Base-by-base conservation (phyloP, 2,888 invertebrate genomes). In the Oligia strigilis region DNA sequence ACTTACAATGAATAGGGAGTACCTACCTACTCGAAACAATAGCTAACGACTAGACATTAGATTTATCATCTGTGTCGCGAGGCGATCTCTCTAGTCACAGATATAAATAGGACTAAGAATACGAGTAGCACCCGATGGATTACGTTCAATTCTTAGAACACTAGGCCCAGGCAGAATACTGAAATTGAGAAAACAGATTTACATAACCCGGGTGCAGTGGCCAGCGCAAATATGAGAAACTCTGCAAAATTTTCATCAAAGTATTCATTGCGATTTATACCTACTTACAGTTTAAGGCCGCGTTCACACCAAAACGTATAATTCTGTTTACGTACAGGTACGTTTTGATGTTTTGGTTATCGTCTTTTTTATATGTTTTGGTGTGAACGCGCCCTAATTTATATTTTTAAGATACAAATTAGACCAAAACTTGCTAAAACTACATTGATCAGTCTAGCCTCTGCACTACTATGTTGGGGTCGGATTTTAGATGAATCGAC, bases 71-170 rank as follows among this genome's bases (percentile, higher is more conserved):
- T 77, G 67, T 77, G 75, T 55, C 70, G 74, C 75, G 62, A 70
- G 55, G 17, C 64, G 29, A 84, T 66, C 67, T 75, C 36, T 72
- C 70, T 60, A 79, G 75, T 79, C 81, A 86, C 23, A 71, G 78
- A 81, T 86, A 83, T 72, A 84, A 81, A 86, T 84, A 81, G 74
- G n/a, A 77, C 49, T 67, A 43, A 65, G 40, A 29, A 58, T 23
- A 29, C 29, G 29, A 29, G 29, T 29, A 66, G 40, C 2, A 75
- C 67, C 72, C 66, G 72, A 67, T 80, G 74, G 78, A 83, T 70
- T 46, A 75, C 36, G 11, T 17, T 66, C 13, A 55, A 70, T 69
- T 49, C 67, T 62, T 49, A 62, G 52, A 66, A 17, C 13, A 66
- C 17, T 23, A 36, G 9, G 5, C 13, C 11, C 5, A 62, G 36